Evolutionary conservation across 1,140 invertebrate species (phyloP).

Genomic region (Aphis gossypii): DNA sequence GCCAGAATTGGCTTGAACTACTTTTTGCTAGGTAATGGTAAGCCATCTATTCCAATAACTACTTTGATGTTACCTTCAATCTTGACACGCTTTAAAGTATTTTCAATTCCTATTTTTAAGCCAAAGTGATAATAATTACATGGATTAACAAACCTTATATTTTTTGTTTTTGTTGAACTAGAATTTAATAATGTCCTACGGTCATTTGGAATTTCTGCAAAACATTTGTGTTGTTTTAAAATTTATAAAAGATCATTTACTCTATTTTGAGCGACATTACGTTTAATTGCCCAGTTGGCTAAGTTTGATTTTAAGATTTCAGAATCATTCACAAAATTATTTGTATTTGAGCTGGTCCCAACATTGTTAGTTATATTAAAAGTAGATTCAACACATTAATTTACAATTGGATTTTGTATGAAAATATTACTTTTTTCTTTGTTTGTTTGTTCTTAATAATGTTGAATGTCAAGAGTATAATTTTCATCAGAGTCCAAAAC

Average conservation of each 20-base stretch:
- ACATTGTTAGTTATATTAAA: background rate
- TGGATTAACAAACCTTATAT: background rate
- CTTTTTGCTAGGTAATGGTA: background rate
- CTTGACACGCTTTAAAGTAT: background rate
- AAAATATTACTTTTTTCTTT: background rate
- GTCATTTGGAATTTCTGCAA: background rate
- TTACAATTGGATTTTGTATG: background rate
- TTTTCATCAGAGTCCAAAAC: background rate
- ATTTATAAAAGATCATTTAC: background rate
- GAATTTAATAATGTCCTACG: background rate
- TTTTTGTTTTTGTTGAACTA: background rate
- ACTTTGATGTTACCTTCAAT: background rate
- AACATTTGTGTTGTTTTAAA: background rate
- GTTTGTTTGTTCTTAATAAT: background rate
- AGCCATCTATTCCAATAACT: constrained; percentile 60
- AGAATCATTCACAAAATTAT: background rate
- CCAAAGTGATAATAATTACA: constrained; percentile 1
- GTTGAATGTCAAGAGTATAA: background rate
- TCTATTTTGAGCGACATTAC: background rate
- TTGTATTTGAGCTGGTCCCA: background rate
- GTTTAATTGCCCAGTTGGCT: background rate
- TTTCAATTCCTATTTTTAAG: background rate
- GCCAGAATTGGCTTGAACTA: background rate
- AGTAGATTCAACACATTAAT: background rate
- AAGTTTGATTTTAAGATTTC: background rate